phyloP scores from a whole-genome alignment of 2,797 vertebrate species.

The Spinus pinus region DNA sequence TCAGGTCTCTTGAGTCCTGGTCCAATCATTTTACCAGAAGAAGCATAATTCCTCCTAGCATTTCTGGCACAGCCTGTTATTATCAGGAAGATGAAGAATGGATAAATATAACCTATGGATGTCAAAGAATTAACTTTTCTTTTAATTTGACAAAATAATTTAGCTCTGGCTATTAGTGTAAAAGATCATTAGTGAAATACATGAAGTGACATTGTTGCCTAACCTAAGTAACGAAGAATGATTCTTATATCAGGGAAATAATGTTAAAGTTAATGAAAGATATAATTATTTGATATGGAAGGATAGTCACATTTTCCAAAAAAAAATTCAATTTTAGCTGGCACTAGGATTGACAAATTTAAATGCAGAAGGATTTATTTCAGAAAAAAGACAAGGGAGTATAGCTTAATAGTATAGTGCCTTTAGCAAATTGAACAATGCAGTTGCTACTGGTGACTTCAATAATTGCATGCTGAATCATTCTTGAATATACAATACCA shows the following conservation, averaged over 20 bases:
- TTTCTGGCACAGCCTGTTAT: background rate
- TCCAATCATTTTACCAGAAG: background rate
- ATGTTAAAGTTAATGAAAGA: background rate
- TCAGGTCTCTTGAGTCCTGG: background rate
- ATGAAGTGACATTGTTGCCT: background rate
- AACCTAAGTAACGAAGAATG: background rate
- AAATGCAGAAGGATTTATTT: background rate
- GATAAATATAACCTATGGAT: background rate
- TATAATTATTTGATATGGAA: background rate
- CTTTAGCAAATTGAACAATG: background rate
- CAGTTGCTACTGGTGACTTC: background rate
- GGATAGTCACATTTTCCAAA: background rate
- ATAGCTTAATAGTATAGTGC: background rate
- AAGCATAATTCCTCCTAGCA: background rate
- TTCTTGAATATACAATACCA: background rate
- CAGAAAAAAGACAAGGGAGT: background rate
- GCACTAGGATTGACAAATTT: background rate
- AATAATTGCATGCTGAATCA: background rate
- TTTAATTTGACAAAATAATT: background rate
- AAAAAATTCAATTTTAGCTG: constrained; percentile 1
- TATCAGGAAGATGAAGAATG: background rate
- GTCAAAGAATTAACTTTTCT: background rate
- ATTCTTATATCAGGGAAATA: background rate
- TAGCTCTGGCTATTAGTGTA: background rate
- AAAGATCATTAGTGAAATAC: background rate